Conservation (phyloP, 2,113 vertebrate genomes). For the Cinclus mexicanus region DNA sequence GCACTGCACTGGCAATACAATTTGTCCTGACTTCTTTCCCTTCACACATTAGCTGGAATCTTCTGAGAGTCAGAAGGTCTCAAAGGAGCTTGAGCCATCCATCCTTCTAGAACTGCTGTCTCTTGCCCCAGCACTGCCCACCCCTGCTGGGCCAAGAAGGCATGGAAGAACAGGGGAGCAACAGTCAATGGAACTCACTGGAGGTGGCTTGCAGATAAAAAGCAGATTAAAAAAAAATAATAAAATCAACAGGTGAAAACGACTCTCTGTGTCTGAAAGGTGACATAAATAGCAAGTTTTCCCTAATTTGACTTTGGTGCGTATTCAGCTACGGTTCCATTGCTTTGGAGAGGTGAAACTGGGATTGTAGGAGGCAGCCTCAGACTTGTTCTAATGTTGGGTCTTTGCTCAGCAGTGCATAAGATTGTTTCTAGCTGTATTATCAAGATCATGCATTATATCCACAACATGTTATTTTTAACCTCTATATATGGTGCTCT, state of each 20-base stretch:
- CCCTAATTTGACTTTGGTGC: background rate
- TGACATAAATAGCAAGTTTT: background rate
- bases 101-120: background rate
- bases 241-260: rapidly evolving
- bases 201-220: background rate
- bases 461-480: background rate
- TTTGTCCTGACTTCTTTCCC: background rate
- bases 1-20: background rate
- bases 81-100: background rate
- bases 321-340: rapidly evolving
- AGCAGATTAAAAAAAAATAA: background rate
- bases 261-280: background rate
- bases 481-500: background rate
- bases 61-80: background rate
- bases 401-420: background rate
- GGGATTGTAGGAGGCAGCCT: background rate
- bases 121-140: background rate
- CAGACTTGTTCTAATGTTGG: background rate
- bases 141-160: background rate
- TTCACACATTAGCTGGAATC: background rate
- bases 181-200: background rate
- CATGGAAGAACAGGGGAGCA: background rate
- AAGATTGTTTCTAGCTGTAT: background rate
- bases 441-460: background rate
- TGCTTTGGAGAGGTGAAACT: background rate